Conservation (phyloP, 2,888 invertebrate genomes). For the Sympetrum striolatum region DNA sequence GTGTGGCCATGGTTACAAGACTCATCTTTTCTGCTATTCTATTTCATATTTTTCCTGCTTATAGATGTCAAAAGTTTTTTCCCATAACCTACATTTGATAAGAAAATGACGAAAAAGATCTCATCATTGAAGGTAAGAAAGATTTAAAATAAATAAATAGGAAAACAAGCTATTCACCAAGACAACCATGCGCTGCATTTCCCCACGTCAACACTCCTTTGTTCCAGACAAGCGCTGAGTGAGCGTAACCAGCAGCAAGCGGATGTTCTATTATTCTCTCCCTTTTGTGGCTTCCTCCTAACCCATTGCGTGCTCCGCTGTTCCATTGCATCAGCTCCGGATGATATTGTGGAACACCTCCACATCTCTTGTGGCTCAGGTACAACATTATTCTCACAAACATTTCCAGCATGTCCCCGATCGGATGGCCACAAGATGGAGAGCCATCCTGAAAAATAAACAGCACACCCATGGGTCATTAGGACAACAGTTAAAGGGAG, state of each 20-base stretch:
- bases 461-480: too few species aligned
- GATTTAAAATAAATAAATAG: too few species aligned
- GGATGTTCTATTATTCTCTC: not conserved
- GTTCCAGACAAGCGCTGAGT: slow-evolving; percentile 68
- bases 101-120: too few species aligned
- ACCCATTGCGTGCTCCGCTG: not conserved
- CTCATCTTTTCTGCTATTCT: too few species aligned
- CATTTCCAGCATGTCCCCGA: slow-evolving; percentile 20
- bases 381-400: slow-evolving; percentile 8
- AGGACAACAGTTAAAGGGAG: too few species aligned
- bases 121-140: too few species aligned
- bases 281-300: not conserved
- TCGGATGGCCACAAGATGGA: not conserved
- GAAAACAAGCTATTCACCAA: slow-evolving; percentile 57
- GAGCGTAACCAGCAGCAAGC: slow-evolving; percentile 68
- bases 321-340: slow-evolving; percentile 38
- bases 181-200: slow-evolving; percentile 63
- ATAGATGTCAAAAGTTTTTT: too few species aligned
- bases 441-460: slow-evolving; percentile 4
- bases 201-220: slow-evolving; percentile 71
- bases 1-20: too few species aligned
- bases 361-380: not conserved
- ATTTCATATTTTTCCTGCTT: too few species aligned
- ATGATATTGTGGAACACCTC: not conserved
- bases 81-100: too few species aligned